Evolutionary conservation across 2,888 invertebrate genomes (phyloP), one percentile per base, ranked within the genome.

Genomic region (Cerceris rybyensis): DNA sequence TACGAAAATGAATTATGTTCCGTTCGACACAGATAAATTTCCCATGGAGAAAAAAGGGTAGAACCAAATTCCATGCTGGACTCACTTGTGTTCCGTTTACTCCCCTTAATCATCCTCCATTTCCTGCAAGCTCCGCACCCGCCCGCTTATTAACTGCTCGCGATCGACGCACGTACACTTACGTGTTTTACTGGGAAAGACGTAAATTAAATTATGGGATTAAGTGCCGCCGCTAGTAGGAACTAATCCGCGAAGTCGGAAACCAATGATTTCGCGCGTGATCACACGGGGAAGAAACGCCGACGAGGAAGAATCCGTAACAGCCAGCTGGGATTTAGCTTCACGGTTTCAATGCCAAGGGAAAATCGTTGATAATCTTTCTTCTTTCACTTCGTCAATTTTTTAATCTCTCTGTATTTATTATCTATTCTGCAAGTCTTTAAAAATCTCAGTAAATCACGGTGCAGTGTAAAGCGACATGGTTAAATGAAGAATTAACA

Each of bases 31-130:
- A 4, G 28, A 28, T 28, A 28, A 28, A 28, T 70, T 83, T 78
- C 63, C 68, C 78, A 70, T 83, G 61, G 74, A 63, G 74, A 63
- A 68, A 13, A 59, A 59, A 54, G 66, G 68, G 55, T 57, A 46
- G 9, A 75, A 75, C 75, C 78, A 42, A 83, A 83, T 83, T 80
- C 77, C 77, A 68, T 4, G 50, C 70, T 64, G 17, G 70, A 70
- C 77, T 70, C 65, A 60, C 16, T 39, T 68, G 58, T 70, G 49
- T 55, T 77, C 11, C 39, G 46, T 72, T 28, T 75, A 67, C 70
- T 75, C 78, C 71, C 84, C 77, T 84, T 82, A 86, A 85, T 85
- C 85, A 84, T 80, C 77, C 66, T 78, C 70, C 86, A 77, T 85
- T 85, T 85, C 84, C 86, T 84, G 78, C 77, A 70, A 72, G 70